Percentiles rank a stretch among this genome's conserved stretches.
phyloP scores from a whole-genome alignment of 2,113 vertebrate genomes.

The Spilogale gracilis region DNA sequence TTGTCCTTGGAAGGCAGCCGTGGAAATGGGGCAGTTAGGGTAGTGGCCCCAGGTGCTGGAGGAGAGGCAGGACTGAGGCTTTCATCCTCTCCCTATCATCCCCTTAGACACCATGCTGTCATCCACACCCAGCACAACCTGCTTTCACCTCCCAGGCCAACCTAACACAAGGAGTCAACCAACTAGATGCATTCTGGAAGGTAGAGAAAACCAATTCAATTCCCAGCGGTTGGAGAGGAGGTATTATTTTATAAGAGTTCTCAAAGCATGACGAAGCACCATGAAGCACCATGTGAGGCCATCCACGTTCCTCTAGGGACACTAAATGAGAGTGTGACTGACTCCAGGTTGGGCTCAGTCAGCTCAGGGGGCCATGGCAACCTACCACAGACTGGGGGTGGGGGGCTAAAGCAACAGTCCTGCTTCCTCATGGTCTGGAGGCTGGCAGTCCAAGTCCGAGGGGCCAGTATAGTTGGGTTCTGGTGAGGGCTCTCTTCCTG shows the following conservation, averaged over 20 bases:
- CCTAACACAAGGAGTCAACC: not conserved
- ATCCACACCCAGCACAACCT: not conserved
- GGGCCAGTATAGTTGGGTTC: not conserved
- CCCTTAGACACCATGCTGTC: not conserved
- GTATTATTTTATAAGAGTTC: not conserved
- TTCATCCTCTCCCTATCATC: rapidly evolving
- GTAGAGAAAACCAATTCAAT: not conserved
- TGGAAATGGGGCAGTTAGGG: rapidly evolving
- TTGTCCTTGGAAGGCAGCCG: not conserved
- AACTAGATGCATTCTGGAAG: not conserved
- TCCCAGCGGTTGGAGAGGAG: not conserved
- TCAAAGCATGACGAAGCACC: too few species aligned
- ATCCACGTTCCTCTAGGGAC: not conserved
- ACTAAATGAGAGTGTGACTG: not conserved
- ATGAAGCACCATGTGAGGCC: not conserved
- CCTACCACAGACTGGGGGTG: not conserved
- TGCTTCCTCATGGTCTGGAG: not conserved
- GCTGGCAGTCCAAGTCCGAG: not conserved
- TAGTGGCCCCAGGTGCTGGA: not conserved
- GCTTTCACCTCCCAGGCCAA: not conserved
- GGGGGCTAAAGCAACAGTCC: not conserved
- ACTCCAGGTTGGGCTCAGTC: not conserved
- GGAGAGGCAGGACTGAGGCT: not conserved
- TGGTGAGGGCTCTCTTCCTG: not conserved
- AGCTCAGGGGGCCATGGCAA: not conserved